A percentile compares a stretch with the other conserved stretches of the same genome.
phyloP scores from a whole-genome alignment of 2,113 vertebrate species.

The Dicerorhinus sumatrensis region DNA sequence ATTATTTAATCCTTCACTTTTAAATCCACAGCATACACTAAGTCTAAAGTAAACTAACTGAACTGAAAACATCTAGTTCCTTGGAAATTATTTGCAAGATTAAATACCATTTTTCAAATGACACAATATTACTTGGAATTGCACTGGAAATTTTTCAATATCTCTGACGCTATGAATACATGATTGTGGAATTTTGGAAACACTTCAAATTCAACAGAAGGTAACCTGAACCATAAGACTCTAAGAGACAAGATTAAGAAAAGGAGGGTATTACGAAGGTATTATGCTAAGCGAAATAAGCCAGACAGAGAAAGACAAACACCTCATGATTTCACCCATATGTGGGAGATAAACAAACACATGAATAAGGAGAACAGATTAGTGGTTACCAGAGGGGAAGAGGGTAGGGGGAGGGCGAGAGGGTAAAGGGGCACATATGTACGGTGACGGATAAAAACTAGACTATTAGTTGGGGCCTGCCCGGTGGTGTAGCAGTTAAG shows the following conservation, averaged over 20 bases:
- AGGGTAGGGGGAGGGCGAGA: no score
- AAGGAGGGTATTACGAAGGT: not conserved
- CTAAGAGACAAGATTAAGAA: not conserved
- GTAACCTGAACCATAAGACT: not conserved
- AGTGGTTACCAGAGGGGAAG: no score
- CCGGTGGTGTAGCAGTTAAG: no score
- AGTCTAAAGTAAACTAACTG: not conserved
- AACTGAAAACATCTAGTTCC: not conserved
- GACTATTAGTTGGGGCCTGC: no score
- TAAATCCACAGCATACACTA: not conserved
- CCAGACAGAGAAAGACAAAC: no score
- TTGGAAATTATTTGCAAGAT: not conserved
- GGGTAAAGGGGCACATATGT: no score
- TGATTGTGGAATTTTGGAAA: not conserved
- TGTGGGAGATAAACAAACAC: no score
- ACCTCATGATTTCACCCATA: no score
- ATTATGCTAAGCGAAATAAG: no score
- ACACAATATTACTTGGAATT: not conserved
- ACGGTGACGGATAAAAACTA: no score
- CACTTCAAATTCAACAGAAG: not conserved
- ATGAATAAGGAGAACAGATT: no score
- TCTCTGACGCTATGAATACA: not conserved
- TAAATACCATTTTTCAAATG: conserved; percentile 12
- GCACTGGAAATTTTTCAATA: not conserved
- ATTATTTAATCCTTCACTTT: no score